A percentile compares a stretch with the other conserved stretches of the same genome.
Conservation (phyloP, 2,113 vertebrate genomes). For the Anoplopoma fimbria region DNA sequence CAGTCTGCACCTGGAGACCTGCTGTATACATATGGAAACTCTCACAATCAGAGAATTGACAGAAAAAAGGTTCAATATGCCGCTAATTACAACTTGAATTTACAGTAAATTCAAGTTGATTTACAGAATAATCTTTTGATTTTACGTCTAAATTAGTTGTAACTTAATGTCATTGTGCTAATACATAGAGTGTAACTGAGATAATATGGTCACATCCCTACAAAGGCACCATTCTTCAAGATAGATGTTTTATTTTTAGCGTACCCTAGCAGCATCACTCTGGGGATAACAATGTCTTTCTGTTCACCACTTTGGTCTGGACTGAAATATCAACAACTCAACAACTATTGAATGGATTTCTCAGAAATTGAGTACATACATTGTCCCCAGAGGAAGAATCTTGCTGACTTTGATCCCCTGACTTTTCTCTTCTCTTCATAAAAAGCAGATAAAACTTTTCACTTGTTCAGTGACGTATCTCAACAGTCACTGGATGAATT, state of each 20-base stretch:
- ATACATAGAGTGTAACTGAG: background rate
- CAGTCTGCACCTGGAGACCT: too few relatives aligned
- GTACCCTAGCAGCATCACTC: background rate
- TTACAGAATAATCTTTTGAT: background rate
- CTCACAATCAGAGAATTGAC: background rate
- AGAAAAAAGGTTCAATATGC: background rate
- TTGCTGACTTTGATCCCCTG: background rate
- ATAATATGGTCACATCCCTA: background rate
- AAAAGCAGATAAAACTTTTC: background rate
- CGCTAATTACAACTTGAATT: background rate
- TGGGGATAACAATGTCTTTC: background rate
- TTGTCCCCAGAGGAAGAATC: background rate
- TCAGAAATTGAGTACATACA: background rate
- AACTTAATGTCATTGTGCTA: background rate
- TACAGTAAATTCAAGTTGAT: background rate
- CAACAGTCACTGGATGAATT: background rate
- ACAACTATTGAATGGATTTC: background rate
- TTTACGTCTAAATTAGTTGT: background rate
- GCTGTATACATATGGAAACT: background rate
- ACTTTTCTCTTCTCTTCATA: background rate
- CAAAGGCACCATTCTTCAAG: background rate
- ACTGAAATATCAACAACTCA: background rate
- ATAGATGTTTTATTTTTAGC: conserved; percentile 6
- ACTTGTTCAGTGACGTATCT: background rate
- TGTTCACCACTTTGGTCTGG: background rate